Base-by-base conservation (phyloP, 1,140 invertebrate species). In the Lucilia sericata region DNA sequence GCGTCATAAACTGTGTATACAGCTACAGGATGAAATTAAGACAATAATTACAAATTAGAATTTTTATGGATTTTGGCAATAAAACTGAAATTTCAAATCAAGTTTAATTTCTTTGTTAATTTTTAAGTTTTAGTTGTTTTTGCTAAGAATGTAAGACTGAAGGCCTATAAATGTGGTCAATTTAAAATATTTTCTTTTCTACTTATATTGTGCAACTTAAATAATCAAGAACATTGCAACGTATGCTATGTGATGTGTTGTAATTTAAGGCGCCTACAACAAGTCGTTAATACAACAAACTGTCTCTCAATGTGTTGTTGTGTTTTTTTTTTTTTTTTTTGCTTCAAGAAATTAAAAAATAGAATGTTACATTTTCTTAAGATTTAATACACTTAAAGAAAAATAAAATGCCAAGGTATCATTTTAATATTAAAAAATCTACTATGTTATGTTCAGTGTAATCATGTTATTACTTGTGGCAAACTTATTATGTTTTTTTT, bases 201-300 rank as follows among this genome's bases (percentile, higher is more conserved):
- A 30, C 25, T 30, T 60, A 14, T 60, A n/a, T 60, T 60, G 17
- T n/a, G 14, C 14, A 60, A 60, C 55, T 14, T 60, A n/a, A 14
- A 7, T 14, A 60, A 60, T 7, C 55, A 60, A 60, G 5, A 42
- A 42, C 42, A 42, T 30, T 30, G 25, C 25, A 30, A 42, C 42
- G 5, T 42, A 42, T 42, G 42, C n/a, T 13, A 5, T 60, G 19
- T 70, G 19, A 21, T 70, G 65, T 70, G 65, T 70, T 70, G 65
- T 21, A 70, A 70, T 70, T 70, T 70, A 70, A 70, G 65, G 65
- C 65, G 65, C 65, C 65, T 70, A 70, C 65, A 70, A 70, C 65
- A 70, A 25, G 65, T 70, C 65, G 5, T 70, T 70, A 70, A 21
- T 25, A 25, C 21, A 70, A 19, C 5, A 55, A 70, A 70, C 65